These are phyloP conservation scores for Alaudala cheleensis DNA, from an alignment of 2,113 vertebrate species.

Conservation along the genomic window DNA sequence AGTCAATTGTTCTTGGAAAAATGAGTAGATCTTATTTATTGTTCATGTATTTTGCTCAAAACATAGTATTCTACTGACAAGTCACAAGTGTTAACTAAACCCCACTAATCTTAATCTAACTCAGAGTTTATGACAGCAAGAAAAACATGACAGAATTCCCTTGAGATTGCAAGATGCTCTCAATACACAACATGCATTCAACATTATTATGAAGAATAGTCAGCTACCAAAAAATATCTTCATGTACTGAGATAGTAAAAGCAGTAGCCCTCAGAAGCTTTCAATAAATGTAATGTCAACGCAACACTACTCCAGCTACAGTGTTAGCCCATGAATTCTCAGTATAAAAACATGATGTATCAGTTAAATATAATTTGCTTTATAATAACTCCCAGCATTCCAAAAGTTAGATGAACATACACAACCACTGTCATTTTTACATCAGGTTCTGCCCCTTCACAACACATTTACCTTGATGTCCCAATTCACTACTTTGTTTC, in stretches of 20 bases:
- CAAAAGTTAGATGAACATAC: not conserved
- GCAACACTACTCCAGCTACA: not conserved
- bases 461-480: conserved; percentile 88
- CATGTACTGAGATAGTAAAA: not conserved
- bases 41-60: not conserved
- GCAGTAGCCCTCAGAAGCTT: fast-evolving
- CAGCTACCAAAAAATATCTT: not conserved
- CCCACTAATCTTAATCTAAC: not conserved
- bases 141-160: not conserved
- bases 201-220: not conserved
- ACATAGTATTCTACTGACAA: not conserved
- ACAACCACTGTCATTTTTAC: not conserved
- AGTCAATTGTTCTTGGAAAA: not conserved
- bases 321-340: not conserved
- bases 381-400: not conserved
- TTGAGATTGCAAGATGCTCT: not conserved
- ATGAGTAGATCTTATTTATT: not conserved
- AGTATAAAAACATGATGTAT: not conserved
- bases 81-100: not conserved
- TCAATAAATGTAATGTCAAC: not conserved
- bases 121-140: not conserved
- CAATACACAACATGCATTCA: not conserved
- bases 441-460: not conserved
- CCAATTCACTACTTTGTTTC: conserved; percentile 98
- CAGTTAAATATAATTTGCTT: not conserved